These are phyloP conservation scores for Sinodicranocentrus sp. DNA, from an alignment of 2,888 invertebrate genomes.

Conservation along the genomic window DNA sequence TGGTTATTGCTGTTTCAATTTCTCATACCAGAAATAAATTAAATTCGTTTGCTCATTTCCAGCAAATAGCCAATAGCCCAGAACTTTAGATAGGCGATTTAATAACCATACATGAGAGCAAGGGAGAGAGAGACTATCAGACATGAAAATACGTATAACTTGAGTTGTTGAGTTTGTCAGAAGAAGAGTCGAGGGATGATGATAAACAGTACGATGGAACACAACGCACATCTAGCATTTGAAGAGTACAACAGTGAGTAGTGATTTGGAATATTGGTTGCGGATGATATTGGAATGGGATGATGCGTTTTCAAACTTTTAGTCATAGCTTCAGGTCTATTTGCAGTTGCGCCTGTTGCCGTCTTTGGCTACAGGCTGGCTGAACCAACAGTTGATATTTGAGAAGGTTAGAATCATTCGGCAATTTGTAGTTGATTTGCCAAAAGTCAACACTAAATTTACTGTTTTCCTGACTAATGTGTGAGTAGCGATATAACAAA, in stretches of 20 bases:
- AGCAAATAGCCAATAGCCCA: conserved; percentile 18
- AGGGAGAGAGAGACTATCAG: too few relatives aligned
- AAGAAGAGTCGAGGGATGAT: too few relatives aligned
- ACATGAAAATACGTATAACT: too few relatives aligned
- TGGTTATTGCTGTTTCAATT: too few relatives aligned
- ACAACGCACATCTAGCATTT: too few relatives aligned
- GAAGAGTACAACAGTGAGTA: too few relatives aligned
- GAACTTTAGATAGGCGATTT: background rate
- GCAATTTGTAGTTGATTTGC: conserved; percentile 17
- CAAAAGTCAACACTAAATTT: conserved; percentile 39
- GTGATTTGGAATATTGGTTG: too few relatives aligned
- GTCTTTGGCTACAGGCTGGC: background rate
- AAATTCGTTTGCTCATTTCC: background rate
- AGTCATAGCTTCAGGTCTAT: conserved; percentile 41
- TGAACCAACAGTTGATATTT: conserved; percentile 21
- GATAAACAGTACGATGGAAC: too few relatives aligned
- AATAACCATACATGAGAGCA: background rate
- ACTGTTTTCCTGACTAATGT: conserved; percentile 28
- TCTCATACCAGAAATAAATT: background rate
- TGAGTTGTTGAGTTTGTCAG: too few relatives aligned
- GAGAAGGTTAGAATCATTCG: conserved; percentile 38
- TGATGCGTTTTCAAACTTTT: conserved; percentile 30
- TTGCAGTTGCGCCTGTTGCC: conserved; percentile 51
- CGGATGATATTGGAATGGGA: conserved; percentile 22
- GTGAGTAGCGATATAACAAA: too few relatives aligned